Evolutionary conservation across 2,113 vertebrate species (phyloP), one percentile per base, ranked within the genome.

Genomic region (Motacilla tschutschensis): DNA sequence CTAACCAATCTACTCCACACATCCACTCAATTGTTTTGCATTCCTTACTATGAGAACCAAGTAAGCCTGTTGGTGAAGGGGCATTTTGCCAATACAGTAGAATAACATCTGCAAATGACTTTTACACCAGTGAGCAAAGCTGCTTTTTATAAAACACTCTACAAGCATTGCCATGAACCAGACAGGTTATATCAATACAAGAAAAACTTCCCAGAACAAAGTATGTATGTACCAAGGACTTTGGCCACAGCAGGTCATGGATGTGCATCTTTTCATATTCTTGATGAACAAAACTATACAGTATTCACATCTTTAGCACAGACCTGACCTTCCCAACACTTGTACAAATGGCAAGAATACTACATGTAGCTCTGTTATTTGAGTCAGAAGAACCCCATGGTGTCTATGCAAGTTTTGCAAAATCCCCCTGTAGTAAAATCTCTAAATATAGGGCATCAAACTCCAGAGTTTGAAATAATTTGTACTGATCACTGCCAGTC

Each of bases 361-460:
- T 16, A 40, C 0, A 0, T 7, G 7, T 36, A 78, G 19, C 20
- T 71, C 48, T 67, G 20, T 31, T 48, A 10, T 0, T 6, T 9
- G 38, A 5, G 2, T 38, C 53, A 71, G 57, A 64, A 77, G 17
- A 48, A 75, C 1, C 5, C 17, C 1, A 1, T 8, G 8, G 8
- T 2, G 0, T 25, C n/a, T 8, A 40, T 2, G 4, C 14, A 89
- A 65, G 55, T 33, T 77, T 65, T 60, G 18, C 31, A 16, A 77
- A 73, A 12, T 22, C 12, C 3, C 57, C 24, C 26, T 76, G n/a
- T 51, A 70, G 46, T 8, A 76, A 38, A 79, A 47, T 16, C 12
- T 63, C 54, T 31, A 20, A 29, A 53, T 41, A 46, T 1, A 10
- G 15, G 22, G 5, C 55, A 84, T 66, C 19, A 38, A 47, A 44